phyloP scores from a whole-genome alignment of 2,797 vertebrate species.

The Darevskia nairensis region DNA sequence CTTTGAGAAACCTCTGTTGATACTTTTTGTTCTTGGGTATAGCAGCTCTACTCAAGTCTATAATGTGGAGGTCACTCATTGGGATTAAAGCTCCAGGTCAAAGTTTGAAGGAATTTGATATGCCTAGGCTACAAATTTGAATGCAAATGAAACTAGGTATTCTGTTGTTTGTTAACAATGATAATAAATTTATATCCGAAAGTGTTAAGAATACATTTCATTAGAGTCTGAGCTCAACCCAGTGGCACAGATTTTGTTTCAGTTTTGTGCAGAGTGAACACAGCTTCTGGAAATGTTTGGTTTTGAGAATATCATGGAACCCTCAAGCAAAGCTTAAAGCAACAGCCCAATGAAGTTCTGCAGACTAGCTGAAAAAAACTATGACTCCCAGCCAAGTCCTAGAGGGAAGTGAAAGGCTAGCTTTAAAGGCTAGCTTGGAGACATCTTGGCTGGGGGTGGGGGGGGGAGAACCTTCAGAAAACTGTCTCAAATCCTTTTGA shows the following conservation, averaged over 20 bases:
- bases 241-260: background rate
- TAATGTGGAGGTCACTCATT: background rate
- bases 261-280: background rate
- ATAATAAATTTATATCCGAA: background rate
- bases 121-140: background rate
- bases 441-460: background rate
- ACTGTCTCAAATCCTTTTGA: constrained; percentile 14
- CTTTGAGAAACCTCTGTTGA: background rate
- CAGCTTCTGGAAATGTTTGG: background rate
- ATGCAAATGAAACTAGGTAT: background rate
- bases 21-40: background rate
- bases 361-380: background rate
- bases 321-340: constrained; percentile 12
- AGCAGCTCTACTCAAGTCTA: background rate
- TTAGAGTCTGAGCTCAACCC: background rate
- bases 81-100: background rate
- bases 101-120: background rate
- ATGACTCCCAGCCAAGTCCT: background rate
- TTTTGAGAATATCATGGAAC: background rate
- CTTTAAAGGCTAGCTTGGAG: background rate
- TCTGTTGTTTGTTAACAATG: background rate
- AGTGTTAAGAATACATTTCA: background rate
- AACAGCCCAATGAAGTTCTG: background rate
- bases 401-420: background rate
- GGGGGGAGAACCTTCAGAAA: background rate